Conservation (phyloP, 2,797 vertebrate genomes). For the Hypotaenidia okinawae region DNA sequence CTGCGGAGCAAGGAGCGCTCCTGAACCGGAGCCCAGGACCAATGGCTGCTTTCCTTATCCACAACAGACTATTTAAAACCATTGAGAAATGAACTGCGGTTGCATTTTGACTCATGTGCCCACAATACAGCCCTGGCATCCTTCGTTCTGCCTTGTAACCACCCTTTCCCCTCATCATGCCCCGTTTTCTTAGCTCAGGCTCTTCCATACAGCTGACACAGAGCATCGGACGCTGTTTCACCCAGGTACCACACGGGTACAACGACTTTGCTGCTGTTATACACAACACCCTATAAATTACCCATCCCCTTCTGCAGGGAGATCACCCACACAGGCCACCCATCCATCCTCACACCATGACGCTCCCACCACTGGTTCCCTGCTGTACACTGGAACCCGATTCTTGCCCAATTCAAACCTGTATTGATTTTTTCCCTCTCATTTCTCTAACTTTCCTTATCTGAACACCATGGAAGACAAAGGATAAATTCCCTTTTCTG, state of each 20-base stretch:
- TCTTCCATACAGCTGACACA: accelerated
- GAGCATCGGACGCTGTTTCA: not conserved
- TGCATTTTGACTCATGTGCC: accelerated
- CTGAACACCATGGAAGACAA: not conserved
- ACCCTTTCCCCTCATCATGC: not conserved
- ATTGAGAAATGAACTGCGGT: accelerated
- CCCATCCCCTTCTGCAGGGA: not conserved
- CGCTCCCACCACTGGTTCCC: not conserved
- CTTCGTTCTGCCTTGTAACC: not conserved
- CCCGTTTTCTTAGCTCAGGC: not conserved
- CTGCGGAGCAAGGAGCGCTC: not conserved
- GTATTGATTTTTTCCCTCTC: not conserved
- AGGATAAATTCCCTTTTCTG: not conserved
- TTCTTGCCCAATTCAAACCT: not conserved
- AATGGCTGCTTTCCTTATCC: not conserved
- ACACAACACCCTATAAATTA: not conserved
- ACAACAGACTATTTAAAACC: not conserved
- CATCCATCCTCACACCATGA: accelerated
- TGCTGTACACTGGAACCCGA: not conserved
- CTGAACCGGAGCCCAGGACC: not conserved
- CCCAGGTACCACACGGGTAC: not conserved
- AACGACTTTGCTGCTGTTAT: not conserved
- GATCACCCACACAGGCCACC: not conserved
- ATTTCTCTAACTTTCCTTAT: not conserved
- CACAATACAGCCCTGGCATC: not conserved